Conservation (phyloP, 2,797 vertebrate genomes). For the Phataginus tricuspis region DNA sequence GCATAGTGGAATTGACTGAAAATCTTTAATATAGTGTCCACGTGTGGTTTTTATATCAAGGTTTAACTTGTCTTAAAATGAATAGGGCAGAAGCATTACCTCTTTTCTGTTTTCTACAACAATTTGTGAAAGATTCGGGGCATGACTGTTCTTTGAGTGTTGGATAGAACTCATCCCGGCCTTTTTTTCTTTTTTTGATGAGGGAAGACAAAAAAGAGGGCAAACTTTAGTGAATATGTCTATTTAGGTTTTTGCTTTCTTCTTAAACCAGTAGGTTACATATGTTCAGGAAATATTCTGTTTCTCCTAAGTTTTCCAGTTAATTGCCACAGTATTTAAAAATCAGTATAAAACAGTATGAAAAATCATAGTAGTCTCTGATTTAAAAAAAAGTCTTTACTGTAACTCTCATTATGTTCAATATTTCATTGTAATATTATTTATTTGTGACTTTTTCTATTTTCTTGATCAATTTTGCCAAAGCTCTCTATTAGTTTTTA, state of each 20-base stretch:
- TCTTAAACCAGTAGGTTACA: not conserved
- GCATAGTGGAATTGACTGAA: not conserved
- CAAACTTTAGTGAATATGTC: not conserved
- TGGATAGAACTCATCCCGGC: not conserved
- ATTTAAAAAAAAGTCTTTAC: not conserved
- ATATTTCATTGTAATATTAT: not conserved
- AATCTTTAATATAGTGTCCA: not conserved
- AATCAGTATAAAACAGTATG: not conserved
- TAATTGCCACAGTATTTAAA: not conserved
- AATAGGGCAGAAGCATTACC: not conserved
- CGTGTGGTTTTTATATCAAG: not conserved
- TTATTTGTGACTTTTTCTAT: not conserved
- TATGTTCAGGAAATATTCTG: not conserved
- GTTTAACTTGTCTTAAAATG: constrained; percentile 32
- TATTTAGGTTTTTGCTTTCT: not conserved
- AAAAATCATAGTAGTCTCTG: not conserved
- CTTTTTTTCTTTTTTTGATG: not conserved
- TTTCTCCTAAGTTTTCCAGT: constrained; percentile 36
- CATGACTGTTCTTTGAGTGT: not conserved
- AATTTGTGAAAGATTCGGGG: not conserved
- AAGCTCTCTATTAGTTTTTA: not conserved
- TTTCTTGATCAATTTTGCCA: constrained; percentile 10
- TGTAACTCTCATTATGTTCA: not conserved
- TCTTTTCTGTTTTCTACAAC: constrained; percentile 1
- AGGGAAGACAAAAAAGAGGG: not conserved